Percentiles rank a stretch among this genome's conserved stretches.
phyloP scores from a whole-genome alignment of 2,888 invertebrate species.

The Aethes cnicana region DNA sequence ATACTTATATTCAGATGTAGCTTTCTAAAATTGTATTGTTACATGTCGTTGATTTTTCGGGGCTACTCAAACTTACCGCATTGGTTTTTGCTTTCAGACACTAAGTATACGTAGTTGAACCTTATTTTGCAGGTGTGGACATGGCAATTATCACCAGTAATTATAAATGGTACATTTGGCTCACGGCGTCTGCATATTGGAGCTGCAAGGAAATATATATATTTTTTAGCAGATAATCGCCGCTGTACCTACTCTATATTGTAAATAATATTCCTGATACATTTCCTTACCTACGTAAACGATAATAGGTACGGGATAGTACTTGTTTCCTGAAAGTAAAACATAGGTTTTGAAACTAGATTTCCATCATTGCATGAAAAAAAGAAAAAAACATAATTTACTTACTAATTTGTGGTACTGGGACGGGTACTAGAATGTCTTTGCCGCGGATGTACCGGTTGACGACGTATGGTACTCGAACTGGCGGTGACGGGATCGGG shows the following conservation, averaged over 20 bases:
- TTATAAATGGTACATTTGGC: conserved; percentile 52
- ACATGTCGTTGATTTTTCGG: not conserved
- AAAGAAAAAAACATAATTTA: conserved; percentile 11
- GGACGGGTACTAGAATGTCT: conserved; percentile 52
- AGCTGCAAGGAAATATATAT: conserved; percentile 50
- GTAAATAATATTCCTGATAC: too few species aligned
- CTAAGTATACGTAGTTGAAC: conserved; percentile 66
- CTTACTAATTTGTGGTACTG: conserved; percentile 53
- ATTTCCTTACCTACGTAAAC: conserved; percentile 58
- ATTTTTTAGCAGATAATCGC: conserved; percentile 20
- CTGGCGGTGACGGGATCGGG: conserved; percentile 52
- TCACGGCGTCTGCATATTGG: conserved; percentile 53
- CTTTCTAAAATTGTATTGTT: not conserved
- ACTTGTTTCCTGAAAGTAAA: conserved; percentile 49
- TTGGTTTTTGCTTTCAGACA: conserved; percentile 38
- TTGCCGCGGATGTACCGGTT: conserved; percentile 56
- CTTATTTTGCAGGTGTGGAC: conserved; percentile 58
- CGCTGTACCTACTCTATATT: not conserved
- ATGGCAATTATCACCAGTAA: conserved; percentile 50
- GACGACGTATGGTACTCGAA: conserved; percentile 52
- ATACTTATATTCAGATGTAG: too few species aligned
- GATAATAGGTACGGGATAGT: conserved; percentile 56
- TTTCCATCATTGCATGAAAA: not conserved
- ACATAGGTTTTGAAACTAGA: not conserved
- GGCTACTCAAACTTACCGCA: conserved; percentile 37